A percentile compares a stretch with the other conserved stretches of the same genome.
Conservation (phyloP, 2,888 invertebrate species). For the Megalurothrips usitatus region DNA sequence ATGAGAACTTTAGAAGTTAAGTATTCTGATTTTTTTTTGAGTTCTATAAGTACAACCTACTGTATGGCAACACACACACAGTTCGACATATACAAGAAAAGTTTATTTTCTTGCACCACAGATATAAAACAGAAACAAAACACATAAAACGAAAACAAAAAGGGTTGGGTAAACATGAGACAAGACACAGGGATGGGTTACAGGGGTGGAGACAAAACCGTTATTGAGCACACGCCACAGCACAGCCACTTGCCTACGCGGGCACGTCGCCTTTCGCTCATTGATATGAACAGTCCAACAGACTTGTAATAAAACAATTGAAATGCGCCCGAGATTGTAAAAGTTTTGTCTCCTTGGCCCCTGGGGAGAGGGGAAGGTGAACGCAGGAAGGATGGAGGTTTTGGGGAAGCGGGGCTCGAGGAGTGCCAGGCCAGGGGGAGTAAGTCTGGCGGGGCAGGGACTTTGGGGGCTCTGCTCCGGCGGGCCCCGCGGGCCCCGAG, state of each 20-base stretch:
- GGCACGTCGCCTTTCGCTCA: background rate
- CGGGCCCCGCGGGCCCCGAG: background rate
- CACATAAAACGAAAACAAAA: constrained; percentile 38
- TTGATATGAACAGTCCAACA: constrained; percentile 2
- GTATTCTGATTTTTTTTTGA: background rate
- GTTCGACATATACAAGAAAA: constrained; percentile 27
- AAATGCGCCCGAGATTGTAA: constrained; percentile 22
- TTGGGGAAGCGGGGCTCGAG: background rate
- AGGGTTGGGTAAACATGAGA: constrained; percentile 40
- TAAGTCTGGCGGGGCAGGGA: background rate
- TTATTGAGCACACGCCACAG: background rate
- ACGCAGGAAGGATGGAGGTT: constrained; percentile 19
- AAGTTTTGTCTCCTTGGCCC: constrained; percentile 9
- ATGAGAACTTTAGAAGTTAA: background rate
- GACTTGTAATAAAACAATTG: constrained; percentile 21
- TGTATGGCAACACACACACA: constrained; percentile 29
- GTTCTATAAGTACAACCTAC: background rate
- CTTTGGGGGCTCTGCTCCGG: background rate
- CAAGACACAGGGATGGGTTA: constrained; percentile 34
- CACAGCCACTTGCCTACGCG: background rate
- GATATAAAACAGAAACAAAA: constrained; percentile 36
- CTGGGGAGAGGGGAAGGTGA: constrained; percentile 14
- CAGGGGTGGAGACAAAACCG: constrained; percentile 11
- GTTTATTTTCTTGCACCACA: constrained; percentile 33
- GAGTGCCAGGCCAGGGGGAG: background rate